Conservation (phyloP, 2,113 vertebrate genomes). For the Falco punctatus region DNA sequence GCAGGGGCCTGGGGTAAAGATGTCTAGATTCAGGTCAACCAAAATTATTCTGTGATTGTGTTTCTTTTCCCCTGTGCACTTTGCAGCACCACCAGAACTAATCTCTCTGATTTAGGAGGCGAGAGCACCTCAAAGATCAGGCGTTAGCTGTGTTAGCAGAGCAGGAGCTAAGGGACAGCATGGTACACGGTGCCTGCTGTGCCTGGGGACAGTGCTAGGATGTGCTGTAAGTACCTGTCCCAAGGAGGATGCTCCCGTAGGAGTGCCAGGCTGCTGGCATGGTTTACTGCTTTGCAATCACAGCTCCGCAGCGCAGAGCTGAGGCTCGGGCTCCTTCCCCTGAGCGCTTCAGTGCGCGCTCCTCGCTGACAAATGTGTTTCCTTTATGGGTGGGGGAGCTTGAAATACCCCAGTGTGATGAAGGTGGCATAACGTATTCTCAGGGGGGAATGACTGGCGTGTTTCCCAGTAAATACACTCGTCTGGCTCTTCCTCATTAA, state of each 20-base stretch:
- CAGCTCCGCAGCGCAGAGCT: not conserved
- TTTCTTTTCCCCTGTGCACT: not conserved
- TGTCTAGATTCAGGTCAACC: not conserved
- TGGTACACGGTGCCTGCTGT: not conserved
- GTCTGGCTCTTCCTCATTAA: not conserved
- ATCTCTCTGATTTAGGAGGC: not conserved
- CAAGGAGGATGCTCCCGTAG: not conserved
- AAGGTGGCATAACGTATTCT: not conserved
- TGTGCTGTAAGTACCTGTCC: not conserved
- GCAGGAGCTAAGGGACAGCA: not conserved
- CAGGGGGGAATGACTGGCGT: not conserved
- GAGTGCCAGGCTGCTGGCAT: constrained; percentile 41
- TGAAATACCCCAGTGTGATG: not conserved
- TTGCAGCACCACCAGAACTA: not conserved
- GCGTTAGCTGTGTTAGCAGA: not conserved
- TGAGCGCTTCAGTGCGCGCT: accelerated
- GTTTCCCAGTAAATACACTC: not conserved
- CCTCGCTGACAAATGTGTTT: not conserved
- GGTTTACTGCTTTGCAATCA: constrained; percentile 1
- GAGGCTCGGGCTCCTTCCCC: not conserved
- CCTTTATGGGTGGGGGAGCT: not conserved
- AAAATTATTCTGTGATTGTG: accelerated
- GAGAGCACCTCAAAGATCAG: not conserved
- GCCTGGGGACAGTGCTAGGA: not conserved
- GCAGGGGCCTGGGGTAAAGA: not conserved